Percentiles rank a stretch among this genome's conserved stretches.
These are phyloP conservation scores for Druon quercuslanigerum DNA, from an alignment of 1,140 invertebrate species.

Conservation along the genomic window DNA sequence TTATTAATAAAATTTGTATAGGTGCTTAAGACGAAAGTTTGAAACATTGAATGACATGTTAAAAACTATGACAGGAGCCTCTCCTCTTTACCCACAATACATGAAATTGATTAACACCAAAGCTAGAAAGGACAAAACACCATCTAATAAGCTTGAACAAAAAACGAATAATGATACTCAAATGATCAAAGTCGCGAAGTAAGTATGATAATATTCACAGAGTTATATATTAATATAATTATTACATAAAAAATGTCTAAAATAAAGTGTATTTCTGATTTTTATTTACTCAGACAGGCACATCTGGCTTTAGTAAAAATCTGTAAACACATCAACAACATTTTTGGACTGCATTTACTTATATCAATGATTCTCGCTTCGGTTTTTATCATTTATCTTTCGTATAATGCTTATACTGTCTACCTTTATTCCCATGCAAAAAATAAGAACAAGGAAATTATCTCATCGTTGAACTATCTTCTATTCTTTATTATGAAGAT, in stretches of 20 bases:
- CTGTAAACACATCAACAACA: slow-evolving; percentile 8
- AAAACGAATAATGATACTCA: slow-evolving; percentile 28
- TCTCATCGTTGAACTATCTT: neutral
- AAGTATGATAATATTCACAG: neutral
- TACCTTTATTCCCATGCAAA: neutral
- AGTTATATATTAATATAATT: neutral
- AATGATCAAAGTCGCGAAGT: slow-evolving; percentile 29
- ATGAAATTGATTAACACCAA: slow-evolving; percentile 30
- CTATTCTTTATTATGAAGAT: slow-evolving; percentile 27
- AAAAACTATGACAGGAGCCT: slow-evolving; percentile 12
- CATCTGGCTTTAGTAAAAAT: slow-evolving; percentile 32
- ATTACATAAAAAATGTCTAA: neutral
- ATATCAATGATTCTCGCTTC: slow-evolving; percentile 33
- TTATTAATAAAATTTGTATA: neutral
- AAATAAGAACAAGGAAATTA: slow-evolving; percentile 1
- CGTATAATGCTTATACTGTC: neutral
- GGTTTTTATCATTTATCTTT: neutral
- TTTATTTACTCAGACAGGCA: slow-evolving; percentile 2
- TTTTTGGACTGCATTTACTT: slow-evolving; percentile 32
- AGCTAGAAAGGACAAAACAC: neutral
- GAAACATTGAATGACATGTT: slow-evolving; percentile 30
- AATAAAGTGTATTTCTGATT: neutral
- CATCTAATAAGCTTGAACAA: neutral
- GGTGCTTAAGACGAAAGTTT: slow-evolving; percentile 13
- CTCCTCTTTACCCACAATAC: slow-evolving; percentile 36